A percentile compares a stretch with the other conserved stretches of the same genome.
phyloP scores from a whole-genome alignment of 2,113 vertebrate genomes.

The Sceloporus undulatus region DNA sequence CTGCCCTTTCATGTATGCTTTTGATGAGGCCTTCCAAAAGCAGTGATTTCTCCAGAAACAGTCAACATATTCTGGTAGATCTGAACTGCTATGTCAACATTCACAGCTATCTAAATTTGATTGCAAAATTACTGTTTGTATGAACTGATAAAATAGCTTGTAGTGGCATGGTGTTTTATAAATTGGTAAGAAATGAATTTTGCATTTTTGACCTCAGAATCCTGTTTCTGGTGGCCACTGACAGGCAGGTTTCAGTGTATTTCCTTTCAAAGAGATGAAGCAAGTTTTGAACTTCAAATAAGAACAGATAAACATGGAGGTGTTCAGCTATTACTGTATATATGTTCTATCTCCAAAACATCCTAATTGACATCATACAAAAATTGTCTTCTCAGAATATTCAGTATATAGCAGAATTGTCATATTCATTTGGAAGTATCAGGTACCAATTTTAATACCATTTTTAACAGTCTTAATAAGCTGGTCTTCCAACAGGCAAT shows the following conservation, averaged over 20 bases:
- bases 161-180: not conserved
- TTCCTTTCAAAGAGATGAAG: not conserved
- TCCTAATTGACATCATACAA: not conserved
- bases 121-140: not conserved
- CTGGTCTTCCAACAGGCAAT: too few species aligned
- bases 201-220: not conserved
- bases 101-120: not conserved
- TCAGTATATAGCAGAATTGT: too few species aligned
- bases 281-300: not conserved
- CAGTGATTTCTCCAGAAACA: not conserved
- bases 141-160: not conserved
- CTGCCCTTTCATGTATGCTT: conserved; percentile 3
- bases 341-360: not conserved
- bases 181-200: conserved; percentile 5
- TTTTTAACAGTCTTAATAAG: too few species aligned
- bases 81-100: conserved; percentile 8
- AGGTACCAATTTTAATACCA: too few species aligned
- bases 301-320: not conserved
- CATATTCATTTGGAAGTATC: too few species aligned
- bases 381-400: too few species aligned
- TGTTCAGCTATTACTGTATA: not conserved
- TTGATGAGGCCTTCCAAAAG: not conserved
- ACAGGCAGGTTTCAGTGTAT: not conserved
- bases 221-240: not conserved
- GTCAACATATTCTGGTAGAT: not conserved